Base-by-base conservation (phyloP, 2,888 invertebrate species). In the Eupithecia tripunctaria region DNA sequence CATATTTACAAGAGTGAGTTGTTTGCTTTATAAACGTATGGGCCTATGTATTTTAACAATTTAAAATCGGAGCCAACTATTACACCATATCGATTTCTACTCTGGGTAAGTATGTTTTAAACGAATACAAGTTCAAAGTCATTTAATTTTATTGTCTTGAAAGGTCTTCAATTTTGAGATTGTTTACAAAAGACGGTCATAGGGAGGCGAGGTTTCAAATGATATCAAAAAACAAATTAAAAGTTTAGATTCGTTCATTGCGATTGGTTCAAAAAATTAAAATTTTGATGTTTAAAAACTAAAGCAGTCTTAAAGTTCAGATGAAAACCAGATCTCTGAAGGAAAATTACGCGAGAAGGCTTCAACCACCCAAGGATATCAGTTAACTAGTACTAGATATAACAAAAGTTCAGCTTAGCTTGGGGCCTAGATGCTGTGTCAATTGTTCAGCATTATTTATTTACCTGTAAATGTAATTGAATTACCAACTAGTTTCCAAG, bases 21-120 rank as follows among this genome's bases (percentile, higher is more conserved):
- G 38, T 69, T 72, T 66, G 47, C 25, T 60, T 47, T 7, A 60
- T 72, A 68, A 69, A 72, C 59, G 66, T 14, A 60, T 41, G 32
- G 15, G 25, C n/a, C 27, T 63, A 38, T 63, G 63, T 63, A 63
- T 63, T 63, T 63, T 21, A 63, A 38, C 36, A 36, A 38, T 63
- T 63, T 21, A 38, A 36, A n/a, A 62, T 62, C 32, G n/a, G 21
- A 51, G 15, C 12, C 51, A 51, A 51, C 21, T 62, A 15, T 29
- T 18, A 29, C 15, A 18, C 10, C n/a, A 10, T 62, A 62, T 36
- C 60, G 60, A 32, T 62, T 62, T 62, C 62, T n/a, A 32, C n/a
- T 62, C 60, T 32, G 2, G 8, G 18, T 60, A 2, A n/a, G 29
- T 27, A 8, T 18, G n/a, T n/a, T n/a, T n/a, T n/a, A n/a, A n/a